A percentile compares a stretch with the other conserved stretches of the same genome.
These are phyloP conservation scores for Rutpela maculata DNA, from an alignment of 2,888 invertebrate species.

Conservation along the genomic window DNA sequence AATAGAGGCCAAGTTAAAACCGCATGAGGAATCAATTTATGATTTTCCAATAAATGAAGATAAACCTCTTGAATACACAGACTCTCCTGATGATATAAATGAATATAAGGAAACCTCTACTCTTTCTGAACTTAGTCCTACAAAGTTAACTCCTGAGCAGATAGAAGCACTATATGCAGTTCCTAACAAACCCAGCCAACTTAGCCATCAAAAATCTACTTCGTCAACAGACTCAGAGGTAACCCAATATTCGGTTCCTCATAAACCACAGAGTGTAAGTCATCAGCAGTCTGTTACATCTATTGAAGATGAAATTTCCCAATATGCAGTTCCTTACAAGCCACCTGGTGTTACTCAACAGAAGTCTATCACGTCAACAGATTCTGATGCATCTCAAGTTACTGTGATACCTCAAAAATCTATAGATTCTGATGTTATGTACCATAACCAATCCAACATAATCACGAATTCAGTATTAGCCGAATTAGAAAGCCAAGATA, in stretches of 20 bases:
- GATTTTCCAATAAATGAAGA: constrained; percentile 64
- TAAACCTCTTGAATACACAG: constrained; percentile 61
- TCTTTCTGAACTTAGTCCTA: constrained; percentile 47
- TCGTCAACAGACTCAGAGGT: constrained; percentile 38
- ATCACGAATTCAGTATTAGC: constrained; percentile 70
- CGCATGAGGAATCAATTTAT: constrained; percentile 68
- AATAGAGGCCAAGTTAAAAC: constrained; percentile 77
- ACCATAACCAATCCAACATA: constrained; percentile 64
- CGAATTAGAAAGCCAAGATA: constrained; percentile 70
- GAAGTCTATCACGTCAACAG: constrained; percentile 70
- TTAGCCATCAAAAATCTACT: constrained; percentile 30
- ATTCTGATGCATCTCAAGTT: constrained; percentile 69
- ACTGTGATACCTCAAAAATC: constrained; percentile 69
- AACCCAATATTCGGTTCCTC: constrained; percentile 34
- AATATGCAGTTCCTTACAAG: constrained; percentile 59
- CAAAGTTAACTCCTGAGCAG: constrained; percentile 63
- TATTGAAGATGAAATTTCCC: constrained; percentile 52
- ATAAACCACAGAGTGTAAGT: constrained; percentile 19
- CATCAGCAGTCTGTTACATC: constrained; percentile 50
- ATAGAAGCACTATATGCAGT: constrained; percentile 70
- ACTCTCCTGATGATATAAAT: constrained; percentile 59
- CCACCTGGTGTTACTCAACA: constrained; percentile 65
- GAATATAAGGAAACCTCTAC: constrained; percentile 54
- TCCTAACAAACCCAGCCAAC: constrained; percentile 34
- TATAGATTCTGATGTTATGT: constrained; percentile 71